These are phyloP conservation scores for Vidua macroura DNA, from an alignment of 2,113 vertebrate genomes.

Conservation along the genomic window DNA sequence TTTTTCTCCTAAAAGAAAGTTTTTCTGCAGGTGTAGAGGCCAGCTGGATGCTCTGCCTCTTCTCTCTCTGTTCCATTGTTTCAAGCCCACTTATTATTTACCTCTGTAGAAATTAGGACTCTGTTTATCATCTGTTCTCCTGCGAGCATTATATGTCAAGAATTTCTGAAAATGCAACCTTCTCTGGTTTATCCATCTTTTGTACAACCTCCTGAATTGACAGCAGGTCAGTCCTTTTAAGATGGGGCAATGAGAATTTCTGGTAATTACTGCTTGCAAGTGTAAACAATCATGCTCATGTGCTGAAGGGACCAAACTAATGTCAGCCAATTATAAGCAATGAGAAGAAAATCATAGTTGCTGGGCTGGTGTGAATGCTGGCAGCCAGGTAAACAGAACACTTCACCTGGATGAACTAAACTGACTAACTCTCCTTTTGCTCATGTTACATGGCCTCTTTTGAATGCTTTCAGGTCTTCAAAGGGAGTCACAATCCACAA, in stretches of 20 bases:
- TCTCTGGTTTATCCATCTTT: background rate
- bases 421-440: conserved; percentile 28
- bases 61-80: background rate
- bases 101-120: background rate
- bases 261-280: conserved; percentile 2
- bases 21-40: background rate
- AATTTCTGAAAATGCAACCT: background rate
- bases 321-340: conserved; percentile 36
- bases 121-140: background rate
- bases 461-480: background rate
- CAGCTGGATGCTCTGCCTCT: background rate
- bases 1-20: background rate
- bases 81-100: background rate
- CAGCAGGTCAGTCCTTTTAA: background rate
- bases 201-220: background rate
- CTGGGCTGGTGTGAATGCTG: background rate
- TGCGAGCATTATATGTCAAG: background rate
- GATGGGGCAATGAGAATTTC: background rate
- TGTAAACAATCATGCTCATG: conserved; percentile 1
- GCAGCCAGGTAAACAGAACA: background rate
- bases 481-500: background rate
- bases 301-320: conserved; percentile 25
- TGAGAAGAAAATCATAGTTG: conserved; percentile 24
- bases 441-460: background rate
- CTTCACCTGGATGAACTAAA: background rate